Percentiles rank a stretch among this genome's conserved stretches.
These are phyloP conservation scores for Bombus impatiens DNA, from an alignment of 1,140 invertebrate genomes.

Conservation along the genomic window DNA sequence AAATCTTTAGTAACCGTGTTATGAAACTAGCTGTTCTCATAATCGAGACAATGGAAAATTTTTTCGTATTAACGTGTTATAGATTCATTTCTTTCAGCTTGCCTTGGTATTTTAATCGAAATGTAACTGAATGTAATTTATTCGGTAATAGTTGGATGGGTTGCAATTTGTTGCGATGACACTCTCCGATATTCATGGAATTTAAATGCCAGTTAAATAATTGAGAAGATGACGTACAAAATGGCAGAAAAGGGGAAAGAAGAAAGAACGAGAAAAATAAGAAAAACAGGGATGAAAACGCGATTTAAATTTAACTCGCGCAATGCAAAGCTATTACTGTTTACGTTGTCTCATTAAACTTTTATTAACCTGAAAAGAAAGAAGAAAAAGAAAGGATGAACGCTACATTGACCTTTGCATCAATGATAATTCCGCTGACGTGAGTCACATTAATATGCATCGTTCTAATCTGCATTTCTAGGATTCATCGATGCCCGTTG, in stretches of 20 bases:
- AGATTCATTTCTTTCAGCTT: neutral
- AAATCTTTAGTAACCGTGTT: neutral
- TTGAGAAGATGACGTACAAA: neutral
- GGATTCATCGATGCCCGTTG: neutral
- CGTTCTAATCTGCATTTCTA: neutral
- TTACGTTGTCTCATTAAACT: neutral
- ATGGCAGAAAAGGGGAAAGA: neutral
- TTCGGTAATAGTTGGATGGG: neutral
- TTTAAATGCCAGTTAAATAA: neutral
- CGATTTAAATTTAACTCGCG: neutral
- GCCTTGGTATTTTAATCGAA: neutral
- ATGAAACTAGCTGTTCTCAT: neutral
- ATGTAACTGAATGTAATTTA: neutral
- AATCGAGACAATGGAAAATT: neutral
- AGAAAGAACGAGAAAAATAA: neutral
- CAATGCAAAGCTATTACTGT: neutral
- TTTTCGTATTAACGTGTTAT: neutral
- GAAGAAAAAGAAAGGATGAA: too few relatives aligned
- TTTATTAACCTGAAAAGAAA: neutral
- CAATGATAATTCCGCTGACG: neutral
- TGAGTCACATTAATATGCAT: neutral
- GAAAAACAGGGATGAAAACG: too few relatives aligned
- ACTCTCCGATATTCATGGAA: neutral
- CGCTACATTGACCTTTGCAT: conserved; percentile 11
- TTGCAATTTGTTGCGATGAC: neutral